These are phyloP conservation scores for Dasypolia templi DNA, from an alignment of 2,888 invertebrate species.

Conservation along the genomic window DNA sequence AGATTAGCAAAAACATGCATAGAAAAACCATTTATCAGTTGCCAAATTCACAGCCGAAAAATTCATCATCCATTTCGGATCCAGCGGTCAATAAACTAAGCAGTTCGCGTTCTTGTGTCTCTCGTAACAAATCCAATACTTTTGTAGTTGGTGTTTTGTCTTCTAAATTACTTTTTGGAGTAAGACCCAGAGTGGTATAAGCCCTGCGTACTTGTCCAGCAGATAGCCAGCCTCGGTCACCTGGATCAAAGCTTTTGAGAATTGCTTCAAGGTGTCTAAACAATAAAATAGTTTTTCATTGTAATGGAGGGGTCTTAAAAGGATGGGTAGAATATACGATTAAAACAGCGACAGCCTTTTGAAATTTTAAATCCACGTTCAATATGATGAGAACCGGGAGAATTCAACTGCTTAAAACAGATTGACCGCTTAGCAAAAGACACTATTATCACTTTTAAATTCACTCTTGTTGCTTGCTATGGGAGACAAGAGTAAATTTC, in stretches of 20 bases:
- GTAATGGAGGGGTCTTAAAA: background rate
- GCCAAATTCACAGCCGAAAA: slow-evolving; percentile 5
- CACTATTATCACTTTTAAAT: background rate
- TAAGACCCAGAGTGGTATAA: slow-evolving; percentile 79
- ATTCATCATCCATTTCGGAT: slow-evolving; percentile 47
- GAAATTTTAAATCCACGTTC: background rate
- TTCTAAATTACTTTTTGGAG: slow-evolving; percentile 67
- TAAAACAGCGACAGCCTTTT: background rate
- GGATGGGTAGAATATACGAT: too few relatives aligned
- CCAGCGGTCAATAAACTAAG: slow-evolving; percentile 65
- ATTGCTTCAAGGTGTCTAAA: slow-evolving; percentile 82
- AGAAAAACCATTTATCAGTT: background rate
- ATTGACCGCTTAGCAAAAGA: background rate
- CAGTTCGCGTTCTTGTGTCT: slow-evolving; percentile 80
- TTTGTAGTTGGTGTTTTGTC: slow-evolving; percentile 73
- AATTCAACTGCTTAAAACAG: background rate
- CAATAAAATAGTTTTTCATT: background rate
- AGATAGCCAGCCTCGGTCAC: slow-evolving; percentile 83
- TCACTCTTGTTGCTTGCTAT: too few relatives aligned
- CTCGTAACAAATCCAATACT: slow-evolving; percentile 70
- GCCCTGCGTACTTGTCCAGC: slow-evolving; percentile 82
- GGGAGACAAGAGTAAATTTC: too few relatives aligned
- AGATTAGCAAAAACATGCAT: background rate
- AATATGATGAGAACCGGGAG: too few relatives aligned
- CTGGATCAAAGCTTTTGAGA: slow-evolving; percentile 86